phyloP scores from a whole-genome alignment of 2,888 invertebrate genomes.

The Tyria jacobaeae region DNA sequence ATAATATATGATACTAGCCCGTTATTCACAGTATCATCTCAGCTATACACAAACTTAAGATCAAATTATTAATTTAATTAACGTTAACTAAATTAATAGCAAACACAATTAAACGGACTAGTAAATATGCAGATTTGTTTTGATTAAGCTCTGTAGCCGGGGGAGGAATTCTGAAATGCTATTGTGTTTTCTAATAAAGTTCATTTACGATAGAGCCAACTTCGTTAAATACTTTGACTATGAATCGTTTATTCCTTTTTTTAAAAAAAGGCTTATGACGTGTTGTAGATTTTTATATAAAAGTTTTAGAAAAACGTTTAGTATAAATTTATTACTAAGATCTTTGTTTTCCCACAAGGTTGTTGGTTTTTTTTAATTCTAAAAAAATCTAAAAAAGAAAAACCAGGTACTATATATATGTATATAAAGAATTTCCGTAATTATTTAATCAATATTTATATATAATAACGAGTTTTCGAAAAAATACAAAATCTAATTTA shows the following conservation, averaged over 20 bases:
- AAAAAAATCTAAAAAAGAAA: no score
- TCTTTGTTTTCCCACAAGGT: no score
- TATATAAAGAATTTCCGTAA: no score
- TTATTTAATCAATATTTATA: no score
- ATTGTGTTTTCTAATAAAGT: slow-evolving; percentile 14
- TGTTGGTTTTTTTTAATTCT: no score
- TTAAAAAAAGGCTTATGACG: background rate
- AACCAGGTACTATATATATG: no score
- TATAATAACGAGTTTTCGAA: no score
- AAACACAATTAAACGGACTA: slow-evolving; percentile 16
- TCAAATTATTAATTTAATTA: slow-evolving; percentile 12
- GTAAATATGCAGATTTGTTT: slow-evolving; percentile 30
- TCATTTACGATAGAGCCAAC: slow-evolving; percentile 6
- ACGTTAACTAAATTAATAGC: slow-evolving; percentile 18
- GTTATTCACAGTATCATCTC: no score
- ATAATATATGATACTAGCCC: no score
- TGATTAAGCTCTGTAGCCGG: slow-evolving; percentile 17
- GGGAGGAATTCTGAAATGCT: slow-evolving; percentile 8
- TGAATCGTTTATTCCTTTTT: slow-evolving; percentile 12
- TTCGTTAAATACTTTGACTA: slow-evolving; percentile 16
- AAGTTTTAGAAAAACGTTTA: background rate
- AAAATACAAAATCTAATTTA: no score
- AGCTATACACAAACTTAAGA: slow-evolving; percentile 1
- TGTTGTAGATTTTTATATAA: background rate
- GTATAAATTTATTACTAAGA: no score